These are phyloP conservation scores for Argyra leucocephala DNA, from an alignment of 2,888 invertebrate genomes.

Conservation along the genomic window DNA sequence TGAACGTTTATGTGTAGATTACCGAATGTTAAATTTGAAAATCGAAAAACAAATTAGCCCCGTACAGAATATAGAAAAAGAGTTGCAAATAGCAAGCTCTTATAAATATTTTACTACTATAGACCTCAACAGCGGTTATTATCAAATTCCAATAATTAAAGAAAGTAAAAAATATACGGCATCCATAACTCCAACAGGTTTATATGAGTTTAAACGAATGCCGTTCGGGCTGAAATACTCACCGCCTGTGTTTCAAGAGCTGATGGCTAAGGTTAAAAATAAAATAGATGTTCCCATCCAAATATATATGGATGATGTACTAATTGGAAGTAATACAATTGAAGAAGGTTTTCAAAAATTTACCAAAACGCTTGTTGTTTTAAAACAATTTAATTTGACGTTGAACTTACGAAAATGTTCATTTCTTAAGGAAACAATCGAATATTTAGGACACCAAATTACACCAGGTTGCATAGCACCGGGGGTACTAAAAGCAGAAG, in stretches of 20 bases:
- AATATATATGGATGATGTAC: slow-evolving; percentile 5
- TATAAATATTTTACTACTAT: not conserved
- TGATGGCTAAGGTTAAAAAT: not conserved
- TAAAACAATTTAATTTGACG: not conserved
- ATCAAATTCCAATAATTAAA: too few relatives aligned
- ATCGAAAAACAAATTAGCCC: not conserved
- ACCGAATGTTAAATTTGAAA: not conserved
- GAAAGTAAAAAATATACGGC: too few relatives aligned
- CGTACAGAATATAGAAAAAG: not conserved
- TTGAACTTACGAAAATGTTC: slow-evolving; percentile 2
- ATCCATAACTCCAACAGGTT: too few relatives aligned
- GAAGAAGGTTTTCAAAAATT: not conserved
- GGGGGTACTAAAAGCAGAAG: not conserved
- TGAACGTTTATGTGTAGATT: not conserved
- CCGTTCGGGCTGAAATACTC: too few relatives aligned
- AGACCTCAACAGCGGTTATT: too few relatives aligned
- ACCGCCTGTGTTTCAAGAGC: too few relatives aligned
- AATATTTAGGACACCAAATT: not conserved
- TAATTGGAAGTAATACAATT: not conserved
- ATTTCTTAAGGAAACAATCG: not conserved
- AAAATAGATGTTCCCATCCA: not conserved
- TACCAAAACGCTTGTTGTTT: not conserved
- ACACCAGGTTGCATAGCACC: not conserved
- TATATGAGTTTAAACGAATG: too few relatives aligned
- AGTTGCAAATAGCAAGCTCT: not conserved